phyloP scores from a whole-genome alignment of 2,888 invertebrate species.

The Cheilosia urbana region DNA sequence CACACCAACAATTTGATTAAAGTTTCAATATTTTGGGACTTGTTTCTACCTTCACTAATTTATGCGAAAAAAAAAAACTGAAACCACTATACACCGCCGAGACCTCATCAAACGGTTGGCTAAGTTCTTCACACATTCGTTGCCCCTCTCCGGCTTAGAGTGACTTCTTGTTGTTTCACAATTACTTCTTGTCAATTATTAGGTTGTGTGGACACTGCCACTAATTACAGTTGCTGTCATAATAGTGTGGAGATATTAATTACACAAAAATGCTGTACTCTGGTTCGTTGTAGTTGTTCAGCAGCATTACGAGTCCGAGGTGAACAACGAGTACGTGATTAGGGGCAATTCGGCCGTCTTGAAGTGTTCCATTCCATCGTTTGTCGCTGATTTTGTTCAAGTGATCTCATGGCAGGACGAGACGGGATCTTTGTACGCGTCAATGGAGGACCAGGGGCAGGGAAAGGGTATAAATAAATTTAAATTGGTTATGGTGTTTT shows the following conservation, averaged over 20 bases:
- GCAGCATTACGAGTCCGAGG: constrained; percentile 89
- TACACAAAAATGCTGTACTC: constrained; percentile 2
- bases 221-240: constrained; percentile 42
- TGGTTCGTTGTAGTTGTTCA: constrained; percentile 86
- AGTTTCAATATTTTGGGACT: constrained; percentile 31
- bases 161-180: constrained; percentile 7
- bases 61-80: constrained; percentile 71
- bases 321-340: constrained; percentile 90
- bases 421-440: constrained; percentile 81
- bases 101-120: constrained; percentile 61
- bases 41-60: constrained; percentile 59
- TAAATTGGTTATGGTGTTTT: background rate
- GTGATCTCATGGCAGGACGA: constrained; percentile 90
- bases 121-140: constrained; percentile 47
- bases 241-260: constrained; percentile 27
- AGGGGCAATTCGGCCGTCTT: constrained; percentile 89
- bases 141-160: background rate
- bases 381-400: constrained; percentile 89
- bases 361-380: constrained; percentile 90
- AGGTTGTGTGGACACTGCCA: constrained; percentile 23
- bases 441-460: constrained; percentile 79
- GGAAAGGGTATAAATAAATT: constrained; percentile 60
- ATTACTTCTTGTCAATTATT: constrained; percentile 45
- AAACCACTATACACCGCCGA: constrained; percentile 39
- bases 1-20: constrained; percentile 55